Evolutionary conservation across 2,888 invertebrate species (phyloP), one percentile per base, ranked within the genome.

Genomic region (Drosophila falleni): DNA sequence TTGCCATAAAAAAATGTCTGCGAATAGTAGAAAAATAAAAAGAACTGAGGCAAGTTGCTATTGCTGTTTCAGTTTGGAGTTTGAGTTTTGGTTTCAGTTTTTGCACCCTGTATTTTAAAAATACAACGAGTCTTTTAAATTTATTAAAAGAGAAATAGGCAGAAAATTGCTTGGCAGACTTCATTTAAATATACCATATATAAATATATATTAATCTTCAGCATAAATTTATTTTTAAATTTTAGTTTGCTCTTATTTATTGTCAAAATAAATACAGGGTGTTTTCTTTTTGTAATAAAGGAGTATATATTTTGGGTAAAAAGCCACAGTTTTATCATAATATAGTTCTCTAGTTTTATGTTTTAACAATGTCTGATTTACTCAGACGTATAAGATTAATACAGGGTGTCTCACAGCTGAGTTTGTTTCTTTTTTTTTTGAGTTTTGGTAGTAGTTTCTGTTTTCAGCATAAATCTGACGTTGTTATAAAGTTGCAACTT

Each of bases 401-500:
- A n/a, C n/a, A n/a, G n/a, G n/a, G n/a, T 37, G 6, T 37, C n/a
- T 0, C 2, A 6, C 6, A 37, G 37, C 5, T 6, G n/a, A 37
- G n/a, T n/a, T 37, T n/a, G n/a, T n/a, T 5, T n/a, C n/a, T n/a
- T n/a, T n/a, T n/a, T n/a, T 10, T 35, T 0, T 3, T 5, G 35
- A 8, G 19, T 29, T 37, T 69, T 19, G 16, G 3, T 1, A 13
- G 13, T 13, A 35, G 13, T n/a, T 5, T 31, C 50, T n/a, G 6
- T 39, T 59, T 23, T 33, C 15, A 54, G 51, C 55, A 51, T 46
- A 78, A 76, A 78, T 80, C 66, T 67, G 74, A 66, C 61, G 37
- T 62, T 65, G 65, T 66, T 68, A 76, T 68, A 80, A 72, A 78
- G 63, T 81, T 62, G 41, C 58, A 56, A 3, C 16, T 60, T 15